Base-by-base conservation (phyloP, 1,140 invertebrate genomes). In the Halotydeus destructor region DNA sequence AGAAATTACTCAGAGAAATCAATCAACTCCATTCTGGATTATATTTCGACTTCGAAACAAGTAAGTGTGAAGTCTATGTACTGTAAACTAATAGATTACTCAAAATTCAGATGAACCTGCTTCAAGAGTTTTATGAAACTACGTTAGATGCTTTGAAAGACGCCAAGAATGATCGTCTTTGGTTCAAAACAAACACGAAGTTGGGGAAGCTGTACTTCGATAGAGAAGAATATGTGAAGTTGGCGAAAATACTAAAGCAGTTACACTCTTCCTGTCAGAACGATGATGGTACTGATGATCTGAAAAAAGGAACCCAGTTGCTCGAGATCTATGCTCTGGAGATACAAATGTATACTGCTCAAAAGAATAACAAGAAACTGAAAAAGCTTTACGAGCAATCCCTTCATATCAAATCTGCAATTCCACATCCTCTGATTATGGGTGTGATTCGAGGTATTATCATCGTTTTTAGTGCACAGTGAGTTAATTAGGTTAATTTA, bases 161-260 rank as follows among this genome's bases (percentile, higher is more conserved):
- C 71, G 86, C 89, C 0, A 97, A 97, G 61, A 99, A 99, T 66
- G 94, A 99, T 64, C 69, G 94, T 50, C 62, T 98, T 26, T 99
- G 94, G 94, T 99, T 99, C 60, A 98, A 99, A 67, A 99, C 94
- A 5, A 98, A 98, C 58, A 97, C 89, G 2, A 99, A 99, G 66
- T 62, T 99, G 48, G 94, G 54, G 19, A 99, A 99, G 61, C 62
- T 99, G 5, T 98, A 98, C 61, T 97, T 89, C 60, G 94, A 99
- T 62, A 66, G 88, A 42, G 80, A 74, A 34, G 91, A 99, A 59
- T 98, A 81, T 55, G 78, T 75, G 36, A 93, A 91, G 65, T 61
- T 98, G 51, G 77, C 86, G 32, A 89, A 86, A 64, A 97, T 98
- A 57, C 63, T 98, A 30, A 97, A 96, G 63, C 89, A 98, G 60